phyloP scores from a whole-genome alignment of 2,113 vertebrate genomes.

The Empidonax alnorum region DNA sequence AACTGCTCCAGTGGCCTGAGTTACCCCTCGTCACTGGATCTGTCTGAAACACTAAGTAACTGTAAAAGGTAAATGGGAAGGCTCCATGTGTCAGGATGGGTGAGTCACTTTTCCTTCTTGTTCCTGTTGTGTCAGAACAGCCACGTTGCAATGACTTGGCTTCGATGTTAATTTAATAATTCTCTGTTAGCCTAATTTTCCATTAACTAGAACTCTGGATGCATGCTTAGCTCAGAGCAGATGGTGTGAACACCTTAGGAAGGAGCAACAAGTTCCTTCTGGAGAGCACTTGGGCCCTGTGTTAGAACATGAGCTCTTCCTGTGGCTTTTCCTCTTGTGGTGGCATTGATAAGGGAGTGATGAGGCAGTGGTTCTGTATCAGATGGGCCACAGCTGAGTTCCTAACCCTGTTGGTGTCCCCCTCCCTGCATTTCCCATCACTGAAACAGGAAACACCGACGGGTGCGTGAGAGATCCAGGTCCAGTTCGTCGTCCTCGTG shows the following conservation, averaged over 20 bases:
- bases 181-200: neutral
- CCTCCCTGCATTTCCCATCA: neutral
- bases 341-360: neutral
- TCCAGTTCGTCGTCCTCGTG: slow-evolving; percentile 92
- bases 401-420: neutral
- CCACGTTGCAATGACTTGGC: neutral
- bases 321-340: neutral
- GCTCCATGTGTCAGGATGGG: slow-evolving; percentile 14
- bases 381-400: neutral
- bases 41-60: neutral
- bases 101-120: slow-evolving; percentile 43
- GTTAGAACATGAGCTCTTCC: neutral
- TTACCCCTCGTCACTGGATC: neutral
- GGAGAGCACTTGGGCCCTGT: neutral
- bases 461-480: slow-evolving; percentile 87
- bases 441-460: slow-evolving; percentile 85
- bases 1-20: neutral
- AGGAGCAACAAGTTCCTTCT: neutral
- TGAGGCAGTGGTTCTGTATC: neutral
- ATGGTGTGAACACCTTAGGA: neutral
- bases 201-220: neutral
- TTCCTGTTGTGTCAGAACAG: neutral
- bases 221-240: neutral
- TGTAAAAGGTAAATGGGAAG: slow-evolving; percentile 41
- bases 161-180: neutral